phyloP scores from a whole-genome alignment of 1,140 invertebrate species.

The Monomorium pharaonis region DNA sequence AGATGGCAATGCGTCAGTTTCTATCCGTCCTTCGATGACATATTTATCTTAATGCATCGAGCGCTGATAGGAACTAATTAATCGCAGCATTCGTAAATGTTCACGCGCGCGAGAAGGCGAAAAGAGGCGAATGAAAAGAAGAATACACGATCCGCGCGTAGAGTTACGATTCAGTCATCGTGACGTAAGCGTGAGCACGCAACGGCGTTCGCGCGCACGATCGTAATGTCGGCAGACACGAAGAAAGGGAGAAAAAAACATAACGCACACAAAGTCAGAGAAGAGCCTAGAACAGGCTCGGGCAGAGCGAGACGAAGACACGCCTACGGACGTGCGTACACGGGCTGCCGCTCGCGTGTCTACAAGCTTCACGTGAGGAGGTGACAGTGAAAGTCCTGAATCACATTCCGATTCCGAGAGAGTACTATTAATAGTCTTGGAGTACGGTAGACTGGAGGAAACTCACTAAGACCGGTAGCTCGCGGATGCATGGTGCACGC shows the following conservation, averaged over 20 bases:
- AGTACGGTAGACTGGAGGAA: constrained; percentile 59
- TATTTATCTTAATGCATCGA: constrained; percentile 2
- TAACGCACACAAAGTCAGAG: background rate
- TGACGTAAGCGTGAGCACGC: constrained; percentile 59
- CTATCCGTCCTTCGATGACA: background rate
- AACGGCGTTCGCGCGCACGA: background rate
- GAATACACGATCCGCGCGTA: background rate
- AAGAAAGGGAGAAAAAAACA: constrained; percentile 41
- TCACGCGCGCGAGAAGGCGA: background rate
- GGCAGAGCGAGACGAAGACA: constrained; percentile 44
- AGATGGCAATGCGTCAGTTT: constrained; percentile 18
- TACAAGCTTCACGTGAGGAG: constrained; percentile 74
- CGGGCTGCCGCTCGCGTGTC: constrained; percentile 70
- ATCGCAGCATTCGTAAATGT: constrained; percentile 62
- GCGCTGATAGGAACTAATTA: constrained; percentile 50
- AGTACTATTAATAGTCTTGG: constrained; percentile 71
- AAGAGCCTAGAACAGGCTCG: constrained; percentile 24
- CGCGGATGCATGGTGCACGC: background rate
- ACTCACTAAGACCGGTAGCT: constrained; percentile 57
- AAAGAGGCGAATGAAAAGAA: background rate
- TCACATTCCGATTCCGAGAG: constrained; percentile 75
- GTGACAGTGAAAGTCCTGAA: constrained; percentile 80
- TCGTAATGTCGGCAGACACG: background rate
- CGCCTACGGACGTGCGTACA: constrained; percentile 50
- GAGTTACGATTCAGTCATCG: constrained; percentile 60